Evolutionary conservation across 2,888 invertebrate genomes (phyloP), one percentile per base, ranked within the genome.

Genomic region (Hetaerina titia): DNA sequence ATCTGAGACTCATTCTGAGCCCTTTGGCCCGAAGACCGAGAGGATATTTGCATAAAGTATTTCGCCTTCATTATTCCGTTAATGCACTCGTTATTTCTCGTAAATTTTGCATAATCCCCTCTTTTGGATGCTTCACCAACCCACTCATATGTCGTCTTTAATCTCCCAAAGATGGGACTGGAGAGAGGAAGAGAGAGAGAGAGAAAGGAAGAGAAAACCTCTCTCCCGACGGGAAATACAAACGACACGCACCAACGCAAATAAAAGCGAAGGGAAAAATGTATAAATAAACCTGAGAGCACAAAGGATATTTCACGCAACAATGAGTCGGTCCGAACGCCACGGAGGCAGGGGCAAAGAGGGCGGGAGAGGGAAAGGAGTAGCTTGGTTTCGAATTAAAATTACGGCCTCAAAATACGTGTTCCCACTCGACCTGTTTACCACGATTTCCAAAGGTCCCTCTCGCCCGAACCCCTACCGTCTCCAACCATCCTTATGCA

Each of bases 391-490:
- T 22, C 8, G 89, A 25, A 63, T 60, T 81, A 31, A 81, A 81
- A 31, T 31, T 81, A 81, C 81, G 22, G 11, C 81, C 25, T 25
- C 11, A n/a, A 81, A 81, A 81, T 81, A 19, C 25, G 31, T 31
- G 81, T 8, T 81, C 31, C 31, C 25, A 74, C 81, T 31, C 31
- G 81, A 81, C 81, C 81, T 81, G 81, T 81, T 31, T 60, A 19
- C 45, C 64, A 15, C 19, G 56, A 92, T 92, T 69, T 56, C 92
- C 6, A 57, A 92, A 92, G 92, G 56, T 17, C 69, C 92, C 56
- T 22, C 56, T 74, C n/a, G 22, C 92, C 45, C 69, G 22, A 69
- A n/a, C 15, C n/a, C 56, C 74, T 2, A n/a, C 92, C n/a, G 56
- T 57, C 22, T 69, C 31, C 22, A 19, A 1, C 81, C 92, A 6